Conservation (phyloP, 2,113 vertebrate species). For the Octodon degus region DNA sequence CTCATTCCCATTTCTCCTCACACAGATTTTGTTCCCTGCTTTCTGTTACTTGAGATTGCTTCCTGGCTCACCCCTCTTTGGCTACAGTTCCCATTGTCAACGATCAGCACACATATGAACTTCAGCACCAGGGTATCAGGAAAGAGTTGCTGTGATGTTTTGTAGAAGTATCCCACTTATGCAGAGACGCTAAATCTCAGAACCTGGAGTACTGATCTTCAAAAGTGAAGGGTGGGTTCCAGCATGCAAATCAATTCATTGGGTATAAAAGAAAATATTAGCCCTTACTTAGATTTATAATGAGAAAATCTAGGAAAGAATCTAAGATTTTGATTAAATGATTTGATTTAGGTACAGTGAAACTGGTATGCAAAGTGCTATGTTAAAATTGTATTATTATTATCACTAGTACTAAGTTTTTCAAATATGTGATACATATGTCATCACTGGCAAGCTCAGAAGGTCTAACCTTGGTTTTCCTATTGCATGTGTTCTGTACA, state of each 20-base stretch:
- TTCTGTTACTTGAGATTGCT: background rate
- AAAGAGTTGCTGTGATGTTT: background rate
- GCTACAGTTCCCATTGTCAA: background rate
- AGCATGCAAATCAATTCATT: background rate
- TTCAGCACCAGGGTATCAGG: background rate
- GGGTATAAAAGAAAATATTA: slow-evolving; percentile 5
- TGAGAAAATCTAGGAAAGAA: slow-evolving; percentile 11
- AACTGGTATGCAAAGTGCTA: background rate
- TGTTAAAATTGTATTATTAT: background rate
- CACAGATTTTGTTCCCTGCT: background rate
- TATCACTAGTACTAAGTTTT: slow-evolving; percentile 5
- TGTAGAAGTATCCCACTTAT: background rate
- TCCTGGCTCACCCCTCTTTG: background rate
- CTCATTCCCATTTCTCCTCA: background rate
- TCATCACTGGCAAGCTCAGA: background rate
- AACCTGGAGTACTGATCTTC: background rate
- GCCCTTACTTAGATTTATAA: slow-evolving; percentile 34
- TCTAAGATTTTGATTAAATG: slow-evolving; percentile 10
- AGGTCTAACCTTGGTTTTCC: background rate
- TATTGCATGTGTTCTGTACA: background rate
- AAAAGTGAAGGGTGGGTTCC: background rate
- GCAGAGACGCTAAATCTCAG: background rate
- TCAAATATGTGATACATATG: background rate
- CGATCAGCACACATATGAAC: background rate
- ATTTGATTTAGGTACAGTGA: slow-evolving; percentile 29